Percentiles rank a stretch among this genome's conserved stretches.
phyloP scores from a whole-genome alignment of 2,888 invertebrate species.

The Eugnorisma glareosa region DNA sequence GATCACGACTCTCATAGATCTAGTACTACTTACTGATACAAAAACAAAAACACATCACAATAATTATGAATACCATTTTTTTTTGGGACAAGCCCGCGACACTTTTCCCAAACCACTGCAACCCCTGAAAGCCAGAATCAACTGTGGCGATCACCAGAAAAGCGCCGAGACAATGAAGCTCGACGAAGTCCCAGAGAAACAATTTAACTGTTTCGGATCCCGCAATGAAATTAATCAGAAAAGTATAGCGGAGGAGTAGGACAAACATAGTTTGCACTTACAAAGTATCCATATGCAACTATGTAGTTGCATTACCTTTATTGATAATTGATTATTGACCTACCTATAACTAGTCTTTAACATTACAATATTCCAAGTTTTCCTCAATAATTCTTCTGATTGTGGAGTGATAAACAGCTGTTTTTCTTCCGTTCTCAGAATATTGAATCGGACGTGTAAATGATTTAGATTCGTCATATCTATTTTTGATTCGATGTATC shows the following conservation, averaged over 20 bases:
- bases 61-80: conserved; percentile 6
- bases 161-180: too few species aligned
- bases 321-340: background rate
- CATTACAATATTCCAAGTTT: conserved; percentile 28
- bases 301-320: conserved; percentile 12
- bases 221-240: too few species aligned
- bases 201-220: too few species aligned
- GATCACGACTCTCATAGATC: background rate
- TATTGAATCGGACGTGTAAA: conserved; percentile 25
- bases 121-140: too few species aligned
- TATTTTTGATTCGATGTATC: conserved; percentile 37
- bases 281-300: conserved; percentile 4
- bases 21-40: too few species aligned
- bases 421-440: conserved; percentile 42
- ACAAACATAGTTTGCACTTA: background rate
- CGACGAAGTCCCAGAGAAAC: too few species aligned
- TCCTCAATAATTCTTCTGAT: conserved; percentile 38
- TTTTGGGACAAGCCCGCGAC: too few species aligned
- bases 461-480: conserved; percentile 52
- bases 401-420: conserved; percentile 46
- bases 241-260: too few species aligned
- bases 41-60: background rate
- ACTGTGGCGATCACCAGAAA: too few species aligned
- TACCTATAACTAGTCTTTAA: background rate
- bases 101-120: too few species aligned